Percentiles rank a stretch among this genome's conserved stretches.
Evolutionary conservation across 2,888 invertebrate species (phyloP).

Genomic region (Hyposoter didymator): DNA sequence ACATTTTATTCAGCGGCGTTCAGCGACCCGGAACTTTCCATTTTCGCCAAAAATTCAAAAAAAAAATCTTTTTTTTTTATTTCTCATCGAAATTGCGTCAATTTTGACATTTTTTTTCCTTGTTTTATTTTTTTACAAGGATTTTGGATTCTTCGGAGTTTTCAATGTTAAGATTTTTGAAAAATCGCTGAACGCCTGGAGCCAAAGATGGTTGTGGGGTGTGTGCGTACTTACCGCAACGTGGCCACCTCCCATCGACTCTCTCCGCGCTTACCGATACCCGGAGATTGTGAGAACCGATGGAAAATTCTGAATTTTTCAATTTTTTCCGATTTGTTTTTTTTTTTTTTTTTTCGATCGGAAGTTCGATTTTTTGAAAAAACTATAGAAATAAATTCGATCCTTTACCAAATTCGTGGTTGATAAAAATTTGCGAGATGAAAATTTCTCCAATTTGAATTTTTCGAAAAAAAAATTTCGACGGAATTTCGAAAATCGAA

Average conservation of each 20-base stretch:
- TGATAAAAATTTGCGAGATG: background rate
- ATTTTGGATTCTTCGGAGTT: background rate
- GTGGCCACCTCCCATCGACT: slow-evolving; percentile 10
- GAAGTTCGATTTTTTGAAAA: background rate
- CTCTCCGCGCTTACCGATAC: background rate
- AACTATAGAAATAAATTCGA: background rate
- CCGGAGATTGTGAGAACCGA: background rate
- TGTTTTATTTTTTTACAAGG: background rate
- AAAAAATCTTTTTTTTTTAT: background rate
- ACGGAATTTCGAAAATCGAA: too few relatives aligned
- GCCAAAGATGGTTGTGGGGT: slow-evolving; percentile 84
- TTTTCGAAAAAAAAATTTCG: too few relatives aligned
- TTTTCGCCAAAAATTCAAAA: background rate
- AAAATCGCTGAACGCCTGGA: slow-evolving; percentile 81
- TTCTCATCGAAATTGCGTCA: background rate
- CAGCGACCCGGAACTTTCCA: slow-evolving; percentile 74
- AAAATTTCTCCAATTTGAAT: background rate
- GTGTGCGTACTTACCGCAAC: slow-evolving; percentile 81
- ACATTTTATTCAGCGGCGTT: slow-evolving; percentile 70
- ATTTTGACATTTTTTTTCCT: background rate
- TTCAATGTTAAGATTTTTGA: background rate
- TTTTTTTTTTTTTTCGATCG: background rate
- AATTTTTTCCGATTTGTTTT: background rate
- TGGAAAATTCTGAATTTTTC: background rate
- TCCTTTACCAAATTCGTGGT: background rate